Evolutionary conservation across 2,113 vertebrate species (phyloP).

Genomic region (Desmodus rotundus): DNA sequence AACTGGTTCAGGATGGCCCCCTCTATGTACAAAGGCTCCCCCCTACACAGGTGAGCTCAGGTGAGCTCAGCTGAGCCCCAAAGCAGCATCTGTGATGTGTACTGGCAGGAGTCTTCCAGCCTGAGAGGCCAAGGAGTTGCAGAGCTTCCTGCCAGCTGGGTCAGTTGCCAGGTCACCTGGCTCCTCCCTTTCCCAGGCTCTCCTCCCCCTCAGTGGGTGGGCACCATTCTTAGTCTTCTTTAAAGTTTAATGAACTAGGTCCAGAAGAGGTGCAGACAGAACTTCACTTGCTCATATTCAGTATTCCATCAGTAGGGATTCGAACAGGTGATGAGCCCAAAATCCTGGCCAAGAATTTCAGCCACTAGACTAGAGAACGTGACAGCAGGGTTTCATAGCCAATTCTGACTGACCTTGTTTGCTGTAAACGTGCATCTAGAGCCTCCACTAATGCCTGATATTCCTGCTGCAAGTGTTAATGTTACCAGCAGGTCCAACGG

Average conservation of each 20-base stretch:
- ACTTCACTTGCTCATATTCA: background rate
- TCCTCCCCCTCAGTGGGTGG: fast-evolving
- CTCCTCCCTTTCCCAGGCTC: background rate
- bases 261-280: background rate
- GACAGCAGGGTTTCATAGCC: background rate
- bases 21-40: background rate
- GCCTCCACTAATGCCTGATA: background rate
- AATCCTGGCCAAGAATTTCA: background rate
- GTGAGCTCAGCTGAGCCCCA: background rate
- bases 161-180: background rate
- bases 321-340: fast-evolving
- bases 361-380: background rate
- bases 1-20: background rate
- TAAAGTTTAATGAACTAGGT: background rate
- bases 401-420: background rate
- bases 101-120: background rate
- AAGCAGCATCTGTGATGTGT: background rate
- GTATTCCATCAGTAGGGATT: background rate
- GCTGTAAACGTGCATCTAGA: background rate
- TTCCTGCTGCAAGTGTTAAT: background rate
- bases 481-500: background rate
- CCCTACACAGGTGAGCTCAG: background rate
- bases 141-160: background rate
- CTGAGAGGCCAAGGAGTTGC: fast-evolving
- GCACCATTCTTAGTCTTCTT: background rate